phyloP scores from a whole-genome alignment of 2,113 vertebrate species.

The Podarcis muralis region DNA sequence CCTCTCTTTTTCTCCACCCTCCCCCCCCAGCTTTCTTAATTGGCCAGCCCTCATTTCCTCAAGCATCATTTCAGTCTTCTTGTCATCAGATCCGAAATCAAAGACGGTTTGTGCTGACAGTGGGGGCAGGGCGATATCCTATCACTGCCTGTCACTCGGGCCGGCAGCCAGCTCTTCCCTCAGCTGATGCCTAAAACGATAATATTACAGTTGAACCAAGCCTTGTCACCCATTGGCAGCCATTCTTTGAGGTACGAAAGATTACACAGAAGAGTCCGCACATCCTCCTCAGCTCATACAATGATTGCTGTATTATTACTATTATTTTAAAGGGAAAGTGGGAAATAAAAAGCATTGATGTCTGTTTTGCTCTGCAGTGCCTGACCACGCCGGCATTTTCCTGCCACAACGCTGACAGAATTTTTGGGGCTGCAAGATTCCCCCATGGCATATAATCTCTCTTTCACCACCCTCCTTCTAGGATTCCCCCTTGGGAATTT shows the following conservation, averaged over 20 bases:
- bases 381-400: not conserved
- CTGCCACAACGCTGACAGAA: not conserved
- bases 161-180: conserved; percentile 23
- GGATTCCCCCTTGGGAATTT: not conserved
- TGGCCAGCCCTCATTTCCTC: conserved; percentile 20
- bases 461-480: not conserved
- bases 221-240: not conserved
- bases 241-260: not conserved
- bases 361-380: not conserved
- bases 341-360: not conserved
- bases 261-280: not conserved
- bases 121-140: not conserved
- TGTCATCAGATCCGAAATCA: conserved; percentile 28
- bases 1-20: not conserved
- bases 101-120: conserved; percentile 30
- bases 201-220: conserved; percentile 3
- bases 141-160: conserved; percentile 18
- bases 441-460: not conserved
- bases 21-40: not conserved
- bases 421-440: not conserved
- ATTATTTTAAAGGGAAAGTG: not conserved
- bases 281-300: not conserved
- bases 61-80: not conserved
- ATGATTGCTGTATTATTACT: no score
- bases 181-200: conserved; percentile 29